These are phyloP conservation scores for Propithecus perrieri DNA, from an alignment of 2,797 vertebrate species.

Conservation along the genomic window DNA sequence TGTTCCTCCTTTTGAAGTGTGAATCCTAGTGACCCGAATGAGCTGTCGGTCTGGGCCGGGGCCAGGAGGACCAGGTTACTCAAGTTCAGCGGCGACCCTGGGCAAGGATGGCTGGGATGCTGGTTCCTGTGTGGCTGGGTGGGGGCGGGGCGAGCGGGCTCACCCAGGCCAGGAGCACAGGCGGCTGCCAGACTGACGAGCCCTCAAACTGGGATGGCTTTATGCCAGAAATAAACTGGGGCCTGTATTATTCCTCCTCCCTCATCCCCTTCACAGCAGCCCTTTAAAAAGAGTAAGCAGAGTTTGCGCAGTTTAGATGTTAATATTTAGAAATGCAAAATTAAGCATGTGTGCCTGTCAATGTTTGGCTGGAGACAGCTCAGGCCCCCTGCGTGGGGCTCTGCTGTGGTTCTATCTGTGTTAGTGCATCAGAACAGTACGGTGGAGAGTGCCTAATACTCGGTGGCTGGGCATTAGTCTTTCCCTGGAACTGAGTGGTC, in stretches of 20 bases:
- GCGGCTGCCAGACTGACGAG: neutral
- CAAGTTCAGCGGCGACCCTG: slow-evolving; percentile 49
- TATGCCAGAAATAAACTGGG: neutral
- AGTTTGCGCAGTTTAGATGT: neutral
- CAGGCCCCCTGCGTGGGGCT: neutral
- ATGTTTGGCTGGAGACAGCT: neutral
- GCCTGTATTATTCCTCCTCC: neutral
- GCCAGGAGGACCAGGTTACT: slow-evolving; percentile 78
- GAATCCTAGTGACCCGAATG: slow-evolving; percentile 82
- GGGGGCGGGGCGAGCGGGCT: rapidly evolving
- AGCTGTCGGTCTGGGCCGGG: slow-evolving; percentile 81
- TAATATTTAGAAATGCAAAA: neutral
- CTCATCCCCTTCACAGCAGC: neutral
- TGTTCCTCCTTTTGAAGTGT: slow-evolving; percentile 73
- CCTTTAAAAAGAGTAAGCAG: neutral
- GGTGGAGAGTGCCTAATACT: neutral
- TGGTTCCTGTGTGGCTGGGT: neutral
- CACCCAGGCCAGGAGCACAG: neutral
- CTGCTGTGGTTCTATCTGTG: neutral
- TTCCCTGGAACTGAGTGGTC: neutral
- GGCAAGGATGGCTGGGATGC: neutral
- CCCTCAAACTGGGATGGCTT: neutral
- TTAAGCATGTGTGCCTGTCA: neutral
- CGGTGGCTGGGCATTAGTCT: rapidly evolving
- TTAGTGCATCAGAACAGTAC: neutral